Conservation (phyloP, 2,797 vertebrate species). For the Acipenser transmontanus region DNA sequence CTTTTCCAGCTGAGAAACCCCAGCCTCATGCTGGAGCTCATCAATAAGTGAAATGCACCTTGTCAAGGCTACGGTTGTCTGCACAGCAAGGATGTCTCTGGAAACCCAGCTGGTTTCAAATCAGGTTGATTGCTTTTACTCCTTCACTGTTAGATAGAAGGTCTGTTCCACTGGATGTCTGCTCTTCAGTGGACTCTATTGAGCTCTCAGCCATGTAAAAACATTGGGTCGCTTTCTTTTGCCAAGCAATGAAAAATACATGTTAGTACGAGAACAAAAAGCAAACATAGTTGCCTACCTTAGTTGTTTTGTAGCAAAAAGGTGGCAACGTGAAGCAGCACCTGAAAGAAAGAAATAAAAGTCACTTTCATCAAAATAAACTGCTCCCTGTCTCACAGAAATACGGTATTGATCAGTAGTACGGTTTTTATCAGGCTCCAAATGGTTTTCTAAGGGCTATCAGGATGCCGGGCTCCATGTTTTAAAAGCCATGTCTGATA, state of each 20-base stretch:
- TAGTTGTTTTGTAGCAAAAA: no score
- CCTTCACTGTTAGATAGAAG: conserved; percentile 3
- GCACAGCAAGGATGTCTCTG: conserved; percentile 6
- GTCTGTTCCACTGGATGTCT: conserved; percentile 5
- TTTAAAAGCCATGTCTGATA: no score
- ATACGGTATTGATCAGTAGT: no score
- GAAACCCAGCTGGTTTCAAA: background rate
- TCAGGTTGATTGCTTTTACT: conserved; percentile 14
- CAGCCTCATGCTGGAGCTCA: conserved; percentile 12
- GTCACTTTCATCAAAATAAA: no score
- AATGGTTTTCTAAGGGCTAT: no score
- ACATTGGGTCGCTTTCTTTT: conserved; percentile 6
- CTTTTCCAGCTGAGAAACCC: conserved; percentile 3
- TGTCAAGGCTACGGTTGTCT: conserved; percentile 7
- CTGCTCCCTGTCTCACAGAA: no score
- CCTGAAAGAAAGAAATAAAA: no score
- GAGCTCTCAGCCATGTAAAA: background rate
- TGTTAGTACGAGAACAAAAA: background rate
- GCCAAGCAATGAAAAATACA: background rate
- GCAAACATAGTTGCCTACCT: background rate
- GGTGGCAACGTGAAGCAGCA: no score
- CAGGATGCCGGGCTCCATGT: no score
- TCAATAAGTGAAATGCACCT: conserved; percentile 14
- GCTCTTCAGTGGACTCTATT: background rate
- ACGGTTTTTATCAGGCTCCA: no score